These are phyloP conservation scores for Homarus americanus DNA, from an alignment of 1,140 invertebrate species.

Conservation along the genomic window DNA sequence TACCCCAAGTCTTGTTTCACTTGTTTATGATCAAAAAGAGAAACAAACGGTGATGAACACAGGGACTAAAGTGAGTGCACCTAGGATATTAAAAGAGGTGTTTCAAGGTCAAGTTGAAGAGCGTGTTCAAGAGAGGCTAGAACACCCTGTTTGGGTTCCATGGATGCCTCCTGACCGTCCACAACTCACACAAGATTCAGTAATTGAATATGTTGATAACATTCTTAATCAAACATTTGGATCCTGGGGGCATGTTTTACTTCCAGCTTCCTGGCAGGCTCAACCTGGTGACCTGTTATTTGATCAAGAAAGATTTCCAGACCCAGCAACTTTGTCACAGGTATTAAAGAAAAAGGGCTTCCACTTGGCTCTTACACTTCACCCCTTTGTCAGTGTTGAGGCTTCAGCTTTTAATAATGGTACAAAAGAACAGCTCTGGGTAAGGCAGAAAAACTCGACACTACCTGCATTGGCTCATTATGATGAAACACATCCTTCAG, in stretches of 20 bases:
- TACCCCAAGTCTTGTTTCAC: background rate
- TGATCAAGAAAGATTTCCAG: conserved; percentile 62
- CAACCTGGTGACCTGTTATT: conserved; percentile 54
- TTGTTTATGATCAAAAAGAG: background rate
- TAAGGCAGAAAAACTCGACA: conserved; percentile 45
- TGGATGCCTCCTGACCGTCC: conserved; percentile 45
- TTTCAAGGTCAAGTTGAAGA: conserved; percentile 30
- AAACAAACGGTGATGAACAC: background rate
- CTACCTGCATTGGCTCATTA: conserved; percentile 59
- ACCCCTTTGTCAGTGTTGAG: conserved; percentile 59
- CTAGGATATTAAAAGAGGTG: conserved; percentile 5
- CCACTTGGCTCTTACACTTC: conserved; percentile 45
- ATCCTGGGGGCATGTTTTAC: conserved; percentile 53
- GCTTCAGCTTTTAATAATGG: conserved; percentile 45
- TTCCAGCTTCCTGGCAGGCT: conserved; percentile 62
- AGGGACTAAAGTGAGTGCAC: background rate
- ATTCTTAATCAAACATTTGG: conserved; percentile 43
- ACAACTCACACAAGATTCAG: conserved; percentile 42
- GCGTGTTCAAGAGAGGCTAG: conserved; percentile 48
- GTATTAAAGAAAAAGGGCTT: conserved; percentile 46
- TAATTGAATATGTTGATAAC: conserved; percentile 56
- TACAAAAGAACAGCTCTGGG: conserved; percentile 45
- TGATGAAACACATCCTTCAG: conserved; percentile 41
- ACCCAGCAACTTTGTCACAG: conserved; percentile 32
- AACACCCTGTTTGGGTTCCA: conserved; percentile 64